These are phyloP conservation scores for Coelopa pilipes DNA, from an alignment of 2,888 invertebrate genomes.

Conservation along the genomic window DNA sequence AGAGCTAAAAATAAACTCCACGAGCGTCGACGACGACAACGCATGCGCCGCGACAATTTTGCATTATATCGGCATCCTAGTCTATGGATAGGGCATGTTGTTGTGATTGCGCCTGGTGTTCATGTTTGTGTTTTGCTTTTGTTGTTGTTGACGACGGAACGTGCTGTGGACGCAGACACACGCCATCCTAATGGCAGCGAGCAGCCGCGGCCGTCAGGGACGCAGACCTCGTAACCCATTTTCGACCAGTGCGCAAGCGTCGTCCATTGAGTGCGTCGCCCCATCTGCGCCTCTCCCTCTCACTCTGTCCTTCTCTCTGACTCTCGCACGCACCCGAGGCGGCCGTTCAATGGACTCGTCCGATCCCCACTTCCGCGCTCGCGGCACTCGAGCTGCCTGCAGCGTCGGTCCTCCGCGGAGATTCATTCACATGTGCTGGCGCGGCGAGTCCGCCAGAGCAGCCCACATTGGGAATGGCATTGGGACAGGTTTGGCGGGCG, in stretches of 20 bases:
- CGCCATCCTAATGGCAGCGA: constrained; percentile 1
- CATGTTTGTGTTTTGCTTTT: constrained; percentile 24
- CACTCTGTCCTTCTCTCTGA: too few relatives aligned
- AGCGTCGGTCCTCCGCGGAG: background rate
- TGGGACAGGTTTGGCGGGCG: constrained; percentile 2
- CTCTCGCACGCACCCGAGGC: background rate
- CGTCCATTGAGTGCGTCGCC: constrained; percentile 1
- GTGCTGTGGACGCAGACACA: constrained; percentile 31
- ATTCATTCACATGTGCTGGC: background rate
- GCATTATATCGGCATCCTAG: constrained; percentile 1
- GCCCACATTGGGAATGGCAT: background rate
- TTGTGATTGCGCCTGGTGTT: constrained; percentile 22
- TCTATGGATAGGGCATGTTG: constrained; percentile 21
- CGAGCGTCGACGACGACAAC: background rate
- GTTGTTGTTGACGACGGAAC: background rate
- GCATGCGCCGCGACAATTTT: background rate
- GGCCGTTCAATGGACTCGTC: constrained; percentile 23
- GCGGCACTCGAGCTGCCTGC: background rate
- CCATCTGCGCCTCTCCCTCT: background rate
- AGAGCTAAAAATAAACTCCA: constrained; percentile 14
- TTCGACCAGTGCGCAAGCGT: constrained; percentile 9
- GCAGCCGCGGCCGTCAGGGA: background rate
- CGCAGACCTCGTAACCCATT: constrained; percentile 21
- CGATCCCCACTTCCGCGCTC: constrained; percentile 10
- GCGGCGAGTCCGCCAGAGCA: background rate